Base-by-base conservation (phyloP, 1,140 invertebrate genomes). In the Onthophagus taurus region DNA sequence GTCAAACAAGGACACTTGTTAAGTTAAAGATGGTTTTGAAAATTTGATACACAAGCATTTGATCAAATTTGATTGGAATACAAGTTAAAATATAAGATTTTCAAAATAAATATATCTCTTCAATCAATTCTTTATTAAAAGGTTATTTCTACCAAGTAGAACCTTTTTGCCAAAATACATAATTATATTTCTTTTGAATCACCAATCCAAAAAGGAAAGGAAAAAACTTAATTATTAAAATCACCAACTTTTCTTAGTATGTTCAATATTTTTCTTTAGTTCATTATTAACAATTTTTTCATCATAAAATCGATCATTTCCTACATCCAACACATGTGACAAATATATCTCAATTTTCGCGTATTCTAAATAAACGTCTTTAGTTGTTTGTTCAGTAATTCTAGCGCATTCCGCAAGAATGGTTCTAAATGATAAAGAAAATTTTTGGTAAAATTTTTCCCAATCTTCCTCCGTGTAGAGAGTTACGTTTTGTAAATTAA, bases 291-390 rank as follows among this genome's bases (percentile, higher is more conserved):
- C 16, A 24, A 45, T 33, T 19, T 33, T 44, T n/a, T 42, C 36
- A 7, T 23, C 5, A 33, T 33, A 13, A 0, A 5, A 12, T 21
- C 5, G 9, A 6, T n/a, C 17, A 14, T 2, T 16, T 4, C 16
- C 39, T 13, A n/a, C 31, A 9, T 45, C 36, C 4, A 31, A 26
- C 36, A 45, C 33, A 41, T 49, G 51, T 11, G 50, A 42, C 12
- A 60, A 43, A 46, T 51, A 53, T 8, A 55, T 26, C 26, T 60
- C 58, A 29, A 50, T 50, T 18, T 31, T 18, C 4, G 37, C 29
- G 45, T 50, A 61, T 42, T 63, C 58, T 12, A 35, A 11, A 12
- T 50, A 53, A 3, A 63, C 41, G 4, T 54, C 52, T 26, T 52
- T 44, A 9, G 33, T 29, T 23, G 23, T 48, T 34, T 63, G 60